Evolutionary conservation across 2,113 vertebrate species (phyloP).

Genomic region (Cryptomyrus ogoouensis): DNA sequence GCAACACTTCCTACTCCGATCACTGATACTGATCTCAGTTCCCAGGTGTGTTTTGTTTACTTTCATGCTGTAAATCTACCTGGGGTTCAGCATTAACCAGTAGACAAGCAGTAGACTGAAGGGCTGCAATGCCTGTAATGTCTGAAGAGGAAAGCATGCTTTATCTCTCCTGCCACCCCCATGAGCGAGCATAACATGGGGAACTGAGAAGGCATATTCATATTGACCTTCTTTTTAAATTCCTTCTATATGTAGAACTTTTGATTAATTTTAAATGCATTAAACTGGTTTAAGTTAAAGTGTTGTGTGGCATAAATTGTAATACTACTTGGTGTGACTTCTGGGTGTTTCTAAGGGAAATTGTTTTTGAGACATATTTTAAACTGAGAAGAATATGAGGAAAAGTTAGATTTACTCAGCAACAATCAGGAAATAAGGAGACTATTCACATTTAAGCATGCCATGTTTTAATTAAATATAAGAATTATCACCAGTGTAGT

Average conservation of each 20-base stretch:
- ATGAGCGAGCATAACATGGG: neutral
- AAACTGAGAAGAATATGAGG: neutral
- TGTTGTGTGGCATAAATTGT: neutral
- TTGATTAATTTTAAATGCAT: neutral
- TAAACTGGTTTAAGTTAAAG: neutral
- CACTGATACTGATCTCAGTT: neutral
- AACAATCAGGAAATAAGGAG: neutral
- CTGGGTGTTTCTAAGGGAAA: neutral
- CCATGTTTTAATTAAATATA: neutral
- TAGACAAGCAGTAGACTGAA: neutral
- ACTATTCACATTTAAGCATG: neutral
- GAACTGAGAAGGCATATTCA: neutral
- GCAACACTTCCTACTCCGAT: neutral
- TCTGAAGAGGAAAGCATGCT: neutral
- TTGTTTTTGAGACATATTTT: neutral
- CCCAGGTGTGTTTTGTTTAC: conserved; percentile 1
- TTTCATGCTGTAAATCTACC: neutral
- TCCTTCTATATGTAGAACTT: neutral
- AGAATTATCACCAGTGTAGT: neutral
- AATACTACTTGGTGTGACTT: neutral
- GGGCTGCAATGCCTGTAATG: neutral
- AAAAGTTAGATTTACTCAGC: neutral
- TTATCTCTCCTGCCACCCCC: neutral
- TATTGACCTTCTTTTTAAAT: neutral
- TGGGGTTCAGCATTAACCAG: neutral